phyloP scores from a whole-genome alignment of 2,888 invertebrate genomes.

The Melitaea athalia region DNA sequence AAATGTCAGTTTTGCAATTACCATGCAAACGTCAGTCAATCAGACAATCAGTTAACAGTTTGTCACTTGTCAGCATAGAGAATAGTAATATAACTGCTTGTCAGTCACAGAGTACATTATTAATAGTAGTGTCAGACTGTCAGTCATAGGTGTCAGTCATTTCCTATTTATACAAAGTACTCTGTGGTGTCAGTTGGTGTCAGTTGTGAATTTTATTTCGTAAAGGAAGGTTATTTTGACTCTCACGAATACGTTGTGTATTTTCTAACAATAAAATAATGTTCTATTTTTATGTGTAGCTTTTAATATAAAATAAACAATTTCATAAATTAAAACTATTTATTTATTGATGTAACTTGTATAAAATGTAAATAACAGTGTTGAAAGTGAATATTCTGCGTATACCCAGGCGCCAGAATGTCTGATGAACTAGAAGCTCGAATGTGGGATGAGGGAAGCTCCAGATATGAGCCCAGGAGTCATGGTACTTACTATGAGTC shows the following conservation, averaged over 20 bases:
- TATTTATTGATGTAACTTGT: slow-evolving; percentile 16
- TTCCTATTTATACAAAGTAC: no score
- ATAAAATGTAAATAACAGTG: slow-evolving; percentile 26
- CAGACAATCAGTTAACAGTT: no score
- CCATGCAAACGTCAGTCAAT: no score
- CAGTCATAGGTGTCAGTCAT: no score
- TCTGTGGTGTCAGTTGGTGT: no score
- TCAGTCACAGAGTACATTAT: no score
- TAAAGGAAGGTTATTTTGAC: slow-evolving; percentile 8
- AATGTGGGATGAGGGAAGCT: slow-evolving; percentile 76
- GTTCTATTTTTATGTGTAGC: not conserved
- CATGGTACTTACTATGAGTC: slow-evolving; percentile 71
- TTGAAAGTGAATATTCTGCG: slow-evolving; percentile 30
- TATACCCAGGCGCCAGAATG: slow-evolving; percentile 72
- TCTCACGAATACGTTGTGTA: slow-evolving; percentile 8
- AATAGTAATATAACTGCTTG: no score
- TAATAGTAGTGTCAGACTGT: no score
- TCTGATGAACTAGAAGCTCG: slow-evolving; percentile 78
- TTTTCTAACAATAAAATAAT: slow-evolving; percentile 19
- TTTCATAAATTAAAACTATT: not conserved
- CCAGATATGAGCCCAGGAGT: slow-evolving; percentile 65
- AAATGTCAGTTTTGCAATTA: no score
- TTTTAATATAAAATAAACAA: not conserved
- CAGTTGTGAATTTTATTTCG: slow-evolving; percentile 30
- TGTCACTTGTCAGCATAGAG: no score